Evolutionary conservation across 2,113 vertebrate genomes (phyloP), one percentile per base, ranked within the genome.

Genomic region (Agelaius phoeniceus): DNA sequence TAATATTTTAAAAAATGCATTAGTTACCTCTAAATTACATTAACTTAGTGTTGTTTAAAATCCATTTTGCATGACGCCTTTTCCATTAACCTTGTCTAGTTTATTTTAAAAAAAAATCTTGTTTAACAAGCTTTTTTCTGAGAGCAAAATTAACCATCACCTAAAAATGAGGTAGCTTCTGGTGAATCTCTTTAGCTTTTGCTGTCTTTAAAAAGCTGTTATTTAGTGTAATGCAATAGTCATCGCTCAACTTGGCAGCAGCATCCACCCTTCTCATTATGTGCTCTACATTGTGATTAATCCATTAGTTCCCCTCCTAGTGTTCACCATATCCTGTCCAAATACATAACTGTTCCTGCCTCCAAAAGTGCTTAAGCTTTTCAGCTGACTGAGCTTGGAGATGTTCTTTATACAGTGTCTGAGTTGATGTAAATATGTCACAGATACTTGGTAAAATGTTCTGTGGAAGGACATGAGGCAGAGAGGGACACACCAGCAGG

Each of bases 221-320:
- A 73, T 93, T 97, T 96, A 94, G 55, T 96, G 94, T 98, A 97
- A 97, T 93, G 94, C 95, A 97, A 84, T 80, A 97, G 91, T 94
- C 84, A 85, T 96, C 93, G 94, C 97, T 98, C 97, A 98, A 98
- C 94, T 98, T 98, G 98, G 98, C 98, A 98, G 97, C 97, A 98
- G 97, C 97, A 96, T 92, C 95, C 94, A 84, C 85, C 90, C 76
- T 92, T 93, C 83, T 84, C 94, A 79, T 89, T 83, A 89, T 65
- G 63, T 96, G 91, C 57, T 51, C 77, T 79, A 55, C 55, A 22
- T 73, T 69, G 75, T 87, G 91, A 95, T 96, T 95, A 95, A 91
- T 96, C 94, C 81, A 95, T 96, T 97, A 90, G 95, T 96, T 96
- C 86, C 94, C 68, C 57, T 94, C 43, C 75, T 92, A 85, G 89